phyloP scores from a whole-genome alignment of 2,888 invertebrate genomes.

The Gnatocerus cornutus region DNA sequence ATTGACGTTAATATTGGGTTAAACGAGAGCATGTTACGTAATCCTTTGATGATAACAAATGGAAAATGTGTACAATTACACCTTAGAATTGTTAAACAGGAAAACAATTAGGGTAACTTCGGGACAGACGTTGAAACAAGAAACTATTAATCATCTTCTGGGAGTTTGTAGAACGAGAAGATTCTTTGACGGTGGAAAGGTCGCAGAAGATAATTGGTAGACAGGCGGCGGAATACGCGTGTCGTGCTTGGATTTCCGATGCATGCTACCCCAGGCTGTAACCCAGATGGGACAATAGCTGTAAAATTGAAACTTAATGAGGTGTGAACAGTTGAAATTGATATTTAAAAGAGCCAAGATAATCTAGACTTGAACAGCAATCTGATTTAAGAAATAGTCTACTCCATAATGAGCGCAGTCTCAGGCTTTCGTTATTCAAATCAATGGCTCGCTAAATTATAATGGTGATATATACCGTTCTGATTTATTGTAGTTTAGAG shows the following conservation, averaged over 20 bases:
- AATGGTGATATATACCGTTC: slow-evolving; percentile 62
- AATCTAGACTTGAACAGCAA: slow-evolving; percentile 71
- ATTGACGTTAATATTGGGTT: slow-evolving; percentile 32
- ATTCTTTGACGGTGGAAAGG: slow-evolving; percentile 49
- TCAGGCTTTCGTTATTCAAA: slow-evolving; percentile 68
- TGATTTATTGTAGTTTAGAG: slow-evolving; percentile 54
- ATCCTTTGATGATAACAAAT: slow-evolving; percentile 50
- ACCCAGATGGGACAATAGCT: slow-evolving; percentile 73
- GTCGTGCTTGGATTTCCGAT: slow-evolving; percentile 68
- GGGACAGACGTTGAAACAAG: slow-evolving; percentile 49
- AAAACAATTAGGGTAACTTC: slow-evolving; percentile 50
- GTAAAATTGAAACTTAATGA: slow-evolving; percentile 73
- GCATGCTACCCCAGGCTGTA: slow-evolving; percentile 70
- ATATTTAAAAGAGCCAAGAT: slow-evolving; percentile 72
- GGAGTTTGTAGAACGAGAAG: slow-evolving; percentile 37
- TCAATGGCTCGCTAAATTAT: slow-evolving; percentile 70
- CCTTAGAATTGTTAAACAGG: slow-evolving; percentile 50
- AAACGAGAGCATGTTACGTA: slow-evolving; percentile 37
- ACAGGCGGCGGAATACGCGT: slow-evolving; percentile 62
- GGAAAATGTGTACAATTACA: slow-evolving; percentile 52
- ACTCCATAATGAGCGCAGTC: slow-evolving; percentile 68
- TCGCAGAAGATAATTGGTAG: slow-evolving; percentile 59
- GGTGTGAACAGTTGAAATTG: slow-evolving; percentile 72
- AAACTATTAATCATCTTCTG: slow-evolving; percentile 51
- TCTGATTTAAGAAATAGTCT: slow-evolving; percentile 71